Evolutionary conservation across 2,113 vertebrate species (phyloP).

Genomic region (Riparia riparia): DNA sequence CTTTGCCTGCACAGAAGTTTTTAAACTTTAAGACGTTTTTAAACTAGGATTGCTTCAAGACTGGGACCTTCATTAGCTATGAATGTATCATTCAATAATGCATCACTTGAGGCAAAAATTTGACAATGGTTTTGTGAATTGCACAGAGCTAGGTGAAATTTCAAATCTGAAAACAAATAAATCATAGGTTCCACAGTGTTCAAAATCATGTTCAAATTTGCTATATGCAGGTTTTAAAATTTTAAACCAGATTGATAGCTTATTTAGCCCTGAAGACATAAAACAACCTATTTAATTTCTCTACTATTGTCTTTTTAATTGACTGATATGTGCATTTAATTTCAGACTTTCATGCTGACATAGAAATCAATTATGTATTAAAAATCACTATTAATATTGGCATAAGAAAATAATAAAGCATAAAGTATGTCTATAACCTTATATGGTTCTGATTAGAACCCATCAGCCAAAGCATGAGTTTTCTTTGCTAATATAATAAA

Average conservation of each 20-base stretch:
- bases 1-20: neutral
- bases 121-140: neutral
- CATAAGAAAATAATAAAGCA: neutral
- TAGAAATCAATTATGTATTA: neutral
- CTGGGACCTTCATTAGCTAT: neutral
- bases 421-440: neutral
- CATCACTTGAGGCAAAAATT: rapidly evolving
- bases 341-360: neutral
- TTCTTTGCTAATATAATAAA: neutral
- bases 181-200: neutral
- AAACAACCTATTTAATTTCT: neutral
- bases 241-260: neutral
- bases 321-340: neutral
- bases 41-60: neutral
- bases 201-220: neutral
- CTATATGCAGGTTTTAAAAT: neutral
- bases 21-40: too few relatives aligned
- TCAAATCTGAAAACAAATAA: neutral
- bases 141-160: neutral
- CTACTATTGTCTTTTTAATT: neutral
- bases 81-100: neutral
- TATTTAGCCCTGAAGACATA: neutral
- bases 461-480: neutral
- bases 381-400: neutral
- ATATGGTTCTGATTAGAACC: neutral